Conservation (phyloP, 2,888 invertebrate genomes). For the Panopea generosa region DNA sequence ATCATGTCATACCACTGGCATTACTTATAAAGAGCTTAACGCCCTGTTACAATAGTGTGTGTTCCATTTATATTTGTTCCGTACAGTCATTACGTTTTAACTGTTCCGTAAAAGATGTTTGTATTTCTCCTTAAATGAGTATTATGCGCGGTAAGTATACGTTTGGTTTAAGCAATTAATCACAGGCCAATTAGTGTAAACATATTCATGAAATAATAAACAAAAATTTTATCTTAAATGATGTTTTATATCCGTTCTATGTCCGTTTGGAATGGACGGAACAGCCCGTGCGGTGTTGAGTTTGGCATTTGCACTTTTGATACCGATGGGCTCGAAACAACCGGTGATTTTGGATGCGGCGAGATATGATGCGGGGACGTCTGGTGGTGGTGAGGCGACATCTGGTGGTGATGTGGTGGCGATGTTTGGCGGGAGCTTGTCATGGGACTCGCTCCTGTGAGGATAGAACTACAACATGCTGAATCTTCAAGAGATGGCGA, state of each 20-base stretch:
- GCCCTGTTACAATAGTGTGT: too few relatives aligned
- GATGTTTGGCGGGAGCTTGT: slow-evolving; percentile 42
- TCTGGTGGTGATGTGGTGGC: slow-evolving; percentile 10
- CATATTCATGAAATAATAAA: too few relatives aligned
- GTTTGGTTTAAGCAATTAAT: too few relatives aligned
- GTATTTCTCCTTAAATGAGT: too few relatives aligned
- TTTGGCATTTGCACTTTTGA: slow-evolving; percentile 53
- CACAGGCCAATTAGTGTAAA: too few relatives aligned
- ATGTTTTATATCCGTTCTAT: slow-evolving; percentile 63
- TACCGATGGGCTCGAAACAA: not conserved
- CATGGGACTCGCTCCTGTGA: slow-evolving; percentile 51
- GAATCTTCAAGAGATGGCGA: slow-evolving; percentile 57
- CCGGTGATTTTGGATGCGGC: not conserved
- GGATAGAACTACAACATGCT: slow-evolving; percentile 47
- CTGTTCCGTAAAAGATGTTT: too few relatives aligned
- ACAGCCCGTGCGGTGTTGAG: slow-evolving; percentile 66
- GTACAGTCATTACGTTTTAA: too few relatives aligned
- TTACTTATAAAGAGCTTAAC: too few relatives aligned
- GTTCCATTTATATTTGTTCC: too few relatives aligned
- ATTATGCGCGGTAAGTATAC: too few relatives aligned
- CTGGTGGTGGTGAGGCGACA: slow-evolving; percentile 22
- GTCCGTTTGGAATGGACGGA: slow-evolving; percentile 71
- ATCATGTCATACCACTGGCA: too few relatives aligned
- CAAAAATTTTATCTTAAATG: too few relatives aligned
- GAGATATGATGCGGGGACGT: not conserved